phyloP scores from a whole-genome alignment of 2,888 invertebrate species.

The Lasioglossum figueresi region DNA sequence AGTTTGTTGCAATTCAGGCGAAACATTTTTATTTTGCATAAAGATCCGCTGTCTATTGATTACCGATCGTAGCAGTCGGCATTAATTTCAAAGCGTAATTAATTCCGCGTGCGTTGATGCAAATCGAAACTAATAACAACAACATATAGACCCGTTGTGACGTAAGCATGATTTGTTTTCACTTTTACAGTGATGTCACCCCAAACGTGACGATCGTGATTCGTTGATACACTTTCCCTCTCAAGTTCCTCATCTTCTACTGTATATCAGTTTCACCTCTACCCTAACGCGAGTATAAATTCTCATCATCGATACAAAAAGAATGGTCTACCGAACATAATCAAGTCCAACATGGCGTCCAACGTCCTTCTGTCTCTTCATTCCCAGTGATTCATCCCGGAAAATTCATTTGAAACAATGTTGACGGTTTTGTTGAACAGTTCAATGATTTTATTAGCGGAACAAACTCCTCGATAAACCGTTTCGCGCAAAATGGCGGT shows the following conservation, averaged over 20 bases:
- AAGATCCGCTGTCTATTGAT: no score
- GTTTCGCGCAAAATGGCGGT: neutral
- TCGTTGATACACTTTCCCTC: conserved; percentile 46
- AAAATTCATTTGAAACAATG: neutral
- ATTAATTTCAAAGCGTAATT: conserved; percentile 9
- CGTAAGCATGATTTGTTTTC: conserved; percentile 56
- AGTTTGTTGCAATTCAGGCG: neutral
- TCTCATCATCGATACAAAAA: neutral
- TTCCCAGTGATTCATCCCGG: no score
- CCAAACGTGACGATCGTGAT: conserved; percentile 51
- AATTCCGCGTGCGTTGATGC: conserved; percentile 45
- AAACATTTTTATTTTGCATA: no score
- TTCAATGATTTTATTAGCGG: neutral
- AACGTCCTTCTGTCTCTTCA: neutral
- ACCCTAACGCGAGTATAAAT: neutral
- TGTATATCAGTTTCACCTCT: neutral
- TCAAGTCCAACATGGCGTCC: neutral
- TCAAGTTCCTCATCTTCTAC: conserved; percentile 13
- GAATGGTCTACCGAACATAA: neutral
- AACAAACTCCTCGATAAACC: neutral
- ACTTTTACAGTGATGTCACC: conserved; percentile 61
- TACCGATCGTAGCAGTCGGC: neutral
- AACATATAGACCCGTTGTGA: conserved; percentile 31
- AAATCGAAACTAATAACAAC: conserved; percentile 32
- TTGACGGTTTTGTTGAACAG: neutral